A percentile compares a stretch with the other conserved stretches of the same genome.
Evolutionary conservation across 2,888 invertebrate genomes (phyloP).

Genomic region (Oxytorus armatus): DNA sequence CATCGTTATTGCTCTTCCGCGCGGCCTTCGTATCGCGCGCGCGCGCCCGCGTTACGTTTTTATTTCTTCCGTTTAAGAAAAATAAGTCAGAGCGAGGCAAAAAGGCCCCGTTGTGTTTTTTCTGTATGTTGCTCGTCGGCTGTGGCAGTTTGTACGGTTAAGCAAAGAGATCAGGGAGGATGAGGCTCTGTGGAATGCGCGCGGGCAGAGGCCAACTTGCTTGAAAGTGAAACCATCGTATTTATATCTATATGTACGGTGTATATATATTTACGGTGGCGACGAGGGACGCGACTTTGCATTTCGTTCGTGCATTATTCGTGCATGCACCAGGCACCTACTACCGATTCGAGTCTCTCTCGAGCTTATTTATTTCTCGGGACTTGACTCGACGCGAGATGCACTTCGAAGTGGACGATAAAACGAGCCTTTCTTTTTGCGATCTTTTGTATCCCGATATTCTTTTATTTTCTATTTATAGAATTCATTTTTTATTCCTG

Average conservation of each 20-base stretch:
- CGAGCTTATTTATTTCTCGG: slow-evolving; percentile 39
- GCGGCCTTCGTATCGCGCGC: slow-evolving; percentile 58
- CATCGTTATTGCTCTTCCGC: slow-evolving; percentile 61
- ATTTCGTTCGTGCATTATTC: slow-evolving; percentile 50
- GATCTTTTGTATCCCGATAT: background rate
- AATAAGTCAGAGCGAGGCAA: background rate
- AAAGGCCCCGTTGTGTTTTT: slow-evolving; percentile 12
- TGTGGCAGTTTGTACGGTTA: slow-evolving; percentile 35
- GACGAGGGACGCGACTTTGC: slow-evolving; percentile 49
- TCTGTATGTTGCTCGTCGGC: slow-evolving; percentile 11
- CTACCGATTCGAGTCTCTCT: slow-evolving; percentile 23
- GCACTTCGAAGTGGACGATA: slow-evolving; percentile 32
- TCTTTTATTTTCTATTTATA: too few relatives aligned
- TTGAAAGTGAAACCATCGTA: slow-evolving; percentile 71
- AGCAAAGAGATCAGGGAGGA: slow-evolving; percentile 60
- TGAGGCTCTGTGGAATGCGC: slow-evolving; percentile 68
- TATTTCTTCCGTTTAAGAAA: slow-evolving; percentile 62
- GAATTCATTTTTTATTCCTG: too few relatives aligned
- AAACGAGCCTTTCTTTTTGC: slow-evolving; percentile 1
- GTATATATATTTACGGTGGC: slow-evolving; percentile 40
- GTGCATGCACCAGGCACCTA: slow-evolving; percentile 12
- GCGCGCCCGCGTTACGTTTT: slow-evolving; percentile 60
- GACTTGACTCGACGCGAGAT: slow-evolving; percentile 37
- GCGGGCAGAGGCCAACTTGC: slow-evolving; percentile 69
- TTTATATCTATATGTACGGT: slow-evolving; percentile 23